These are phyloP conservation scores for Drosophila borborema DNA, from an alignment of 2,888 invertebrate genomes.

Conservation along the genomic window DNA sequence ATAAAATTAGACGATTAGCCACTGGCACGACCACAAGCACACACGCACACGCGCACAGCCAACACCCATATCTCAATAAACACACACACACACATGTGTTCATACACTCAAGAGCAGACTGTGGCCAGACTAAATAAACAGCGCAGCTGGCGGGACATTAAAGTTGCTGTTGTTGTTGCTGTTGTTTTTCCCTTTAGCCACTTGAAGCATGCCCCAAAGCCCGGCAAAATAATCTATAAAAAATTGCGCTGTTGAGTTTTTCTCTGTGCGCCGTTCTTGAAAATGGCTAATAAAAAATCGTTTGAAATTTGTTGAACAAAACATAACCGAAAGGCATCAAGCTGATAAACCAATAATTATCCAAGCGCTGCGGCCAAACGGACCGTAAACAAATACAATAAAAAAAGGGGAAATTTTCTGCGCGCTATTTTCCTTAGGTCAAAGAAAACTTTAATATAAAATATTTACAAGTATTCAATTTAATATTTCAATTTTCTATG, in stretches of 20 bases:
- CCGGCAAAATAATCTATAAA: constrained; percentile 38
- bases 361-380: constrained; percentile 42
- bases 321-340: constrained; percentile 56
- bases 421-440: not conserved
- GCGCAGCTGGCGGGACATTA: constrained; percentile 59
- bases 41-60: constrained; percentile 5
- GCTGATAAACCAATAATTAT: constrained; percentile 68
- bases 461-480: no score
- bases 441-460: not conserved
- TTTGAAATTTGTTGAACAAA: constrained; percentile 76
- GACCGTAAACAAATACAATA: constrained; percentile 57
- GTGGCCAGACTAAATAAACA: constrained; percentile 73
- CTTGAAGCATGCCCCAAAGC: constrained; percentile 26
- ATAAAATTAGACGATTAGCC: constrained; percentile 79
- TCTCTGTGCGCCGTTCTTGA: constrained; percentile 38
- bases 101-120: constrained; percentile 36
- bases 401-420: constrained; percentile 11
- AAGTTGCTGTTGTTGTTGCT: constrained; percentile 17
- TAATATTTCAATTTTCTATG: no score
- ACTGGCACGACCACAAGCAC: constrained; percentile 39
- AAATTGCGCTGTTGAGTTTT: constrained; percentile 32
- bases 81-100: not conserved
- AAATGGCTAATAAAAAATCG: constrained; percentile 66
- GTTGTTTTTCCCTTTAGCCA: constrained; percentile 3
- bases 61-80: constrained; percentile 6